Percentiles rank a stretch among this genome's conserved stretches.
Evolutionary conservation across 2,797 vertebrate genomes (phyloP).

Genomic region (Pantherophis alleghaniensis): DNA sequence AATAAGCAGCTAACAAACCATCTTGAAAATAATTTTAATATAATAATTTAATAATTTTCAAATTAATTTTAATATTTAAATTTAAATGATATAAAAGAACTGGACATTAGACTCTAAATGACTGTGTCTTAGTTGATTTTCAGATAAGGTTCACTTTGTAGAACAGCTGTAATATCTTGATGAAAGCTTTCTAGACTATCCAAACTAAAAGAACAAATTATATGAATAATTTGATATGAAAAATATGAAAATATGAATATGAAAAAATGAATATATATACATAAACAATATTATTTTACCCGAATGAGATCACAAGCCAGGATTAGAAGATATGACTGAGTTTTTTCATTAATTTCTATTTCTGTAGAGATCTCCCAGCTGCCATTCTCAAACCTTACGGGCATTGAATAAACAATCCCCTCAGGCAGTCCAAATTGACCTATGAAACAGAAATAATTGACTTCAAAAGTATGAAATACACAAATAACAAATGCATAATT

Average conservation of each 20-base stretch:
- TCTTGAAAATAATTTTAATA: not conserved
- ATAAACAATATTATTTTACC: conserved; percentile 65
- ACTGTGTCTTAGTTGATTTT: not conserved
- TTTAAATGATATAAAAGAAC: not conserved
- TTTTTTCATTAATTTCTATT: conserved; percentile 65
- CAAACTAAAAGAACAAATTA: not conserved
- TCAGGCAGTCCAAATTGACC: conserved; percentile 78
- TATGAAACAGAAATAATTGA: conserved; percentile 51
- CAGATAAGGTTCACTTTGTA: not conserved
- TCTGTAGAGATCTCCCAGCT: conserved; percentile 75
- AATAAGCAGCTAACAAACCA: not conserved
- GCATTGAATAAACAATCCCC: conserved; percentile 84
- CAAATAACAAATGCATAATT: not conserved
- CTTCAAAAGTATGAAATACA: not conserved
- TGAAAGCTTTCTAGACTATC: not conserved
- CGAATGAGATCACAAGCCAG: conserved; percentile 74
- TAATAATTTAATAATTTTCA: not conserved
- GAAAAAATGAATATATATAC: not conserved
- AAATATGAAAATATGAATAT: not conserved
- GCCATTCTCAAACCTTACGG: conserved; percentile 80
- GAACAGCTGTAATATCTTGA: not conserved
- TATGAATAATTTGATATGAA: not conserved
- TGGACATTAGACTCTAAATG: not conserved
- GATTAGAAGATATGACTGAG: conserved; percentile 65
- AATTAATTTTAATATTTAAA: not conserved